Evolutionary conservation across 2,888 invertebrate species (phyloP).

Genomic region (Xanthostigma xanthostigma): DNA sequence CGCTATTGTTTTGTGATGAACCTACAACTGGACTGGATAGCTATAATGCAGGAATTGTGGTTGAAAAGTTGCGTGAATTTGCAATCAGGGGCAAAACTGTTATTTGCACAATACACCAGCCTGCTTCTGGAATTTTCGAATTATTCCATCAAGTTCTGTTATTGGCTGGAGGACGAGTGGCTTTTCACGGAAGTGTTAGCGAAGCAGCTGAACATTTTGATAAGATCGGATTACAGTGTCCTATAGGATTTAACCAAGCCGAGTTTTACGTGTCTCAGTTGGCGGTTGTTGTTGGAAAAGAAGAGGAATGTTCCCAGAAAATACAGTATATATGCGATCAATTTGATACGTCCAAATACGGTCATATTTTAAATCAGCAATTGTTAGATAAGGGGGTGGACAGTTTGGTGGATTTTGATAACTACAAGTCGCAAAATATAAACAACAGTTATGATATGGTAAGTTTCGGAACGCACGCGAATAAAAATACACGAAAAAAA

Average conservation of each 20-base stretch:
- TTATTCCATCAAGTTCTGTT: conserved; percentile 67
- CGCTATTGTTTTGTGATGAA: conserved; percentile 84
- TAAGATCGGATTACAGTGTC: conserved; percentile 40
- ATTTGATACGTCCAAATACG: conserved; percentile 33
- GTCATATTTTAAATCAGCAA: conserved; percentile 11
- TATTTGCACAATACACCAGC: conserved; percentile 82
- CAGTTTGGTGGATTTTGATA: background rate
- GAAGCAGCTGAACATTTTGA: conserved; percentile 38
- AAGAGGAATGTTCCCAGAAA: conserved; percentile 26
- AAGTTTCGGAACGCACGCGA: too few species aligned
- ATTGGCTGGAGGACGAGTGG: conserved; percentile 60
- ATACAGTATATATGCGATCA: conserved; percentile 35
- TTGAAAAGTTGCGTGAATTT: conserved; percentile 49
- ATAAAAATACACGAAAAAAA: too few species aligned
- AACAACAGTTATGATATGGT: conserved; percentile 2
- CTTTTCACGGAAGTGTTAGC: conserved; percentile 61
- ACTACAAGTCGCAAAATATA: background rate
- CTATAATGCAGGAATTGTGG: conserved; percentile 69
- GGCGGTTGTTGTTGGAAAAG: conserved; percentile 34
- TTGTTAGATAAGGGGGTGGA: conserved; percentile 11
- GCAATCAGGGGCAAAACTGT: conserved; percentile 59
- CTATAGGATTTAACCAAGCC: conserved; percentile 67
- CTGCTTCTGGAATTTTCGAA: conserved; percentile 72
- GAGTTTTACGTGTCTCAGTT: conserved; percentile 64
- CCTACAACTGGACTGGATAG: conserved; percentile 88